Base-by-base conservation (phyloP, 2,113 vertebrate species). In the Cavia aperea region DNA sequence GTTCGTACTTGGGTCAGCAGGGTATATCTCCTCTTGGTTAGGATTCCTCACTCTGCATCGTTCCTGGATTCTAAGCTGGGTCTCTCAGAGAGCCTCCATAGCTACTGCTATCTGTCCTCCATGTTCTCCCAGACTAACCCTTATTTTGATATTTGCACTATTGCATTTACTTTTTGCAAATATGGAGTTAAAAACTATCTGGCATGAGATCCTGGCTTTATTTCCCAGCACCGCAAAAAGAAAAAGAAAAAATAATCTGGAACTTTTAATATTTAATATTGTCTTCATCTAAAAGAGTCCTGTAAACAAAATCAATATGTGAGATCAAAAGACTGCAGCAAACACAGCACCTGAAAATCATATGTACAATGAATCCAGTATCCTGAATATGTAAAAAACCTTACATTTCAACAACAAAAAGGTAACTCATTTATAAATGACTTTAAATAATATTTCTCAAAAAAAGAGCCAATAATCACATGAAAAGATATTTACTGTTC, bases 361-460 rank as follows among this genome's bases (percentile, higher is more conserved):
- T 31, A 16, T 39, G 49, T 51, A 54, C 51, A 43, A 8, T 54
- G 49, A 90, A 12, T 58, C 63, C 66, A 51, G 49, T 83, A 33
- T 66, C 56, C 63, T 86, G 19, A 79, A 63, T 33, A 72, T 33
- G 29, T 63, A 68, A 62, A 49, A 63, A 63, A n/a, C 33, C 68
- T 68, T 68, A 68, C 36, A 90, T 24, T 11, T 95, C 31, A 73
- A 90, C 33, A 90, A 72, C 65, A 88, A 95, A 81, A 82, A 85
- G 26, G 26, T 31, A 46, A 78, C 36, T 33, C 51, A 81, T 14
- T 73, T 29, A 62, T 75, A 83, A 89, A 51, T 26, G 33, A 15
- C 39, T 68, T 62, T 23, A 81, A 65, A 11, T 90, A 33, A 89
- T 12, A 62, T 89, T 88, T 86, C 68, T 87, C 10, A 46, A 81